Base-by-base conservation (phyloP, 2,888 invertebrate species). In the Caenorhabditis sp. region DNA sequence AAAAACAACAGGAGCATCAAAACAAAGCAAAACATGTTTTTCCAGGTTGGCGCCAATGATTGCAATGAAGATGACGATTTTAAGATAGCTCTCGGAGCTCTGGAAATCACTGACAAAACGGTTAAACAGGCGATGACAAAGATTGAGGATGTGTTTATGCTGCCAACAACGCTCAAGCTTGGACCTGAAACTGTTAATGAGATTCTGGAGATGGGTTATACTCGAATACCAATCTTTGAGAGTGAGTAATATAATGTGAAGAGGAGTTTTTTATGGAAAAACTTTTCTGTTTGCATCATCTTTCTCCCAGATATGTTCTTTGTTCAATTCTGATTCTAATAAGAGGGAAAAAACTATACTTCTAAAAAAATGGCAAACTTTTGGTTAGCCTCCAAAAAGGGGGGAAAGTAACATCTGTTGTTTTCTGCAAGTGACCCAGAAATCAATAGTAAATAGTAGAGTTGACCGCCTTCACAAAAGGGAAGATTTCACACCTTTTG, bases 41-140 rank as follows among this genome's bases (percentile, higher is more conserved):
- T 53, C 21, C 53, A 53, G 53, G 24, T 24, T 1, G 21, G 53
- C 10, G 21, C 24, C 6, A 62, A 62, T 21, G 71, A 73, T 14
- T 43, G 43, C 53, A 53, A 50, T 69, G 83, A 83, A 10, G 80
- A 81, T 27, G 84, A 86, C 43, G 86, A 86, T 54, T 69, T 86
- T 54, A 86, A 85, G 66, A 87, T 86, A 36, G 86, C 85, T 0
- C 81, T 86, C 3, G 99, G 99, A 0, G 99, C 99, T 0, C 89
- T 99, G 84, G 95, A 97, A 88, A 91, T 99, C 61, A 92, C 94
- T 61, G 95, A 93, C 89, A 99, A 99, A 90, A 93, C 92, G 0
- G 99, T 97, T 0, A 90, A 91, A 0, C 93, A 96, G 85, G 93
- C 97, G 19, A 99, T 99, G 97, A 99, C 97, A 3, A 93, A 93